These are phyloP conservation scores for Coelopa pilipes DNA, from an alignment of 2,888 invertebrate genomes.

Conservation along the genomic window DNA sequence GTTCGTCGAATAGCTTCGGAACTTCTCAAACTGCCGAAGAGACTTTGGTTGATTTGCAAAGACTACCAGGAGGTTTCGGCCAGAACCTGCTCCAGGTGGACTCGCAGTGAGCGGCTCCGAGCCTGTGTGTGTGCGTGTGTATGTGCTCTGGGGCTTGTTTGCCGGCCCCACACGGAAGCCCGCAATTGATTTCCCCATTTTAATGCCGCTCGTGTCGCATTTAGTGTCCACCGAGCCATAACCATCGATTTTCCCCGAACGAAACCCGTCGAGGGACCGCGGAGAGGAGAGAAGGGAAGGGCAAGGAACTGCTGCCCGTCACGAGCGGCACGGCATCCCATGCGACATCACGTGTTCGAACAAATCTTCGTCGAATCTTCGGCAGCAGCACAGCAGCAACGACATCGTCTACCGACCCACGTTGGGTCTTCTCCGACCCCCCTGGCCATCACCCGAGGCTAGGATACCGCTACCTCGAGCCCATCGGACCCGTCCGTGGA, in stretches of 20 bases:
- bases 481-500: no score
- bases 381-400: neutral
- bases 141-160: neutral
- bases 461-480: no score
- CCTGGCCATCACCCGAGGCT: no score
- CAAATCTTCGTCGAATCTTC: slow-evolving; percentile 28
- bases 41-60: no score
- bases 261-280: neutral
- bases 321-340: neutral
- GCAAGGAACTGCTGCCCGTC: neutral
- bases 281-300: neutral
- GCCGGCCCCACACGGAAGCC: neutral
- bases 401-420: neutral
- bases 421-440: neutral
- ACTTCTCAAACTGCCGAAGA: no score
- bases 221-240: slow-evolving; percentile 13
- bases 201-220: slow-evolving; percentile 8
- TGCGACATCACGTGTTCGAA: slow-evolving; percentile 29
- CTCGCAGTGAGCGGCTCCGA: no score
- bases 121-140: no score
- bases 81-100: no score
- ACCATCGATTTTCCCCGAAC: slow-evolving; percentile 22
- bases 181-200: slow-evolving; percentile 10
- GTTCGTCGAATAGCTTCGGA: no score
- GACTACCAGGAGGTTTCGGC: no score